These are phyloP conservation scores for Trichechus manatus DNA, from an alignment of 2,113 vertebrate genomes.

Conservation along the genomic window DNA sequence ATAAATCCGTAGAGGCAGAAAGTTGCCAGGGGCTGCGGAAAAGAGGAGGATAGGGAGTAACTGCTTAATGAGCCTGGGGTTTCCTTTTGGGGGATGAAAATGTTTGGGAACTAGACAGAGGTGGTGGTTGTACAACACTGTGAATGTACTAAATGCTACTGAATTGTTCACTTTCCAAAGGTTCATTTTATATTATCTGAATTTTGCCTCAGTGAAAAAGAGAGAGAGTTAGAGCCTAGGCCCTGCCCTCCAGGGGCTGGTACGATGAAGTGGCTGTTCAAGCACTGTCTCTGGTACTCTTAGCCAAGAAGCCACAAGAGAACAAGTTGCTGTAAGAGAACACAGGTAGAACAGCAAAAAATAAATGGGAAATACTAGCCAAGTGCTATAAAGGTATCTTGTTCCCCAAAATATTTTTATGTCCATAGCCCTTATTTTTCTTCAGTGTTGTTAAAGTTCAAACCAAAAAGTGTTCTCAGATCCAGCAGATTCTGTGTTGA, in stretches of 20 bases:
- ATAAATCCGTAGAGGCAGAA: not conserved
- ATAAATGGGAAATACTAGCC: not conserved
- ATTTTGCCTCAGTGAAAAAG: not conserved
- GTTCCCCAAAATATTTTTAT: not conserved
- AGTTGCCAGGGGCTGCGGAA: not conserved
- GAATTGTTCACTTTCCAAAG: not conserved
- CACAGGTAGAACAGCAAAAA: not conserved
- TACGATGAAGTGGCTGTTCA: not conserved
- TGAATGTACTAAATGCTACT: not conserved
- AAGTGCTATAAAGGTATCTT: not conserved
- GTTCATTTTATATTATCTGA: too few species aligned
- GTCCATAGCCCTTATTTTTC: not conserved
- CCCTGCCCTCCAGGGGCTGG: not conserved
- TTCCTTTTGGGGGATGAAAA: not conserved
- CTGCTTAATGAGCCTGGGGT: not conserved
- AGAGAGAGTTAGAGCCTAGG: not conserved
- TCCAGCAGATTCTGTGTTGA: not conserved
- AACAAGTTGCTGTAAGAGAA: not conserved
- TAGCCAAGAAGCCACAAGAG: not conserved
- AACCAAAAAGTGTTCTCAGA: constrained; percentile 55
- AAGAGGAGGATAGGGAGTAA: not conserved
- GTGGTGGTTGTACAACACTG: too few species aligned
- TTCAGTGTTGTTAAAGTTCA: constrained; percentile 50
- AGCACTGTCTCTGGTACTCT: not conserved
- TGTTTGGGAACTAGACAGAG: not conserved